A percentile compares a stretch with the other conserved stretches of the same genome.
These are phyloP conservation scores for Chloroclysta siterata DNA, from an alignment of 2,888 invertebrate species.

Conservation along the genomic window DNA sequence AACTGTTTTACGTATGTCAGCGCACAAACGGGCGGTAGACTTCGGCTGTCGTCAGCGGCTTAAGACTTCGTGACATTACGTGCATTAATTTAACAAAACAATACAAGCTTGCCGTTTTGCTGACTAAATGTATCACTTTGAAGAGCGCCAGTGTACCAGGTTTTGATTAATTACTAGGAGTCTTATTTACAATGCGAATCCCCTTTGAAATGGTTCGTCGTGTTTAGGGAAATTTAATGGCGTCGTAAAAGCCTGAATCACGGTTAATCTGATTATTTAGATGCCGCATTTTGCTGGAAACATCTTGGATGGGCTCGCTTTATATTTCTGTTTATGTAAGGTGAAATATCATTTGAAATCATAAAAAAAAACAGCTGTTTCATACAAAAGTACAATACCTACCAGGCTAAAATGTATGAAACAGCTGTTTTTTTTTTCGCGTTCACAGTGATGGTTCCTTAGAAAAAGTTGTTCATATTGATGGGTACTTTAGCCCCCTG, in stretches of 20 bases:
- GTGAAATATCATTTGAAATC: constrained; percentile 9
- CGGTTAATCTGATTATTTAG: constrained; percentile 43
- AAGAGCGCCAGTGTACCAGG: constrained; percentile 17
- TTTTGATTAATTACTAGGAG: constrained; percentile 24
- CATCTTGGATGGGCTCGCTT: constrained; percentile 34
- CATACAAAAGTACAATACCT: no score
- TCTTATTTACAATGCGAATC: constrained; percentile 35
- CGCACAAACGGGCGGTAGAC: no score
- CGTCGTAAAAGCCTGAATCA: constrained; percentile 42
- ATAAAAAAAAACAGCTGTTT: background rate
- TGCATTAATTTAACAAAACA: constrained; percentile 75
- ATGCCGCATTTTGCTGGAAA: constrained; percentile 32
- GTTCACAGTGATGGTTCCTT: no score
- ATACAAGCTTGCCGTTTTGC: constrained; percentile 66
- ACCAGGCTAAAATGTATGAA: no score
- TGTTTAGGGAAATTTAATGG: constrained; percentile 43
- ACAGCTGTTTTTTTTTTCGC: no score
- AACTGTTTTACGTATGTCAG: no score
- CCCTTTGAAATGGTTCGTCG: constrained; percentile 39
- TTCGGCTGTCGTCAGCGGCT: no score
- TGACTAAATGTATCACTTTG: constrained; percentile 47
- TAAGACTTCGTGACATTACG: constrained; percentile 60
- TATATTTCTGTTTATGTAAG: constrained; percentile 25
- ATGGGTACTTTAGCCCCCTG: no score
- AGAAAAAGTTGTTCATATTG: no score